Evolutionary conservation across 2,797 vertebrate genomes (phyloP).

Genomic region (Delichon dasypus): DNA sequence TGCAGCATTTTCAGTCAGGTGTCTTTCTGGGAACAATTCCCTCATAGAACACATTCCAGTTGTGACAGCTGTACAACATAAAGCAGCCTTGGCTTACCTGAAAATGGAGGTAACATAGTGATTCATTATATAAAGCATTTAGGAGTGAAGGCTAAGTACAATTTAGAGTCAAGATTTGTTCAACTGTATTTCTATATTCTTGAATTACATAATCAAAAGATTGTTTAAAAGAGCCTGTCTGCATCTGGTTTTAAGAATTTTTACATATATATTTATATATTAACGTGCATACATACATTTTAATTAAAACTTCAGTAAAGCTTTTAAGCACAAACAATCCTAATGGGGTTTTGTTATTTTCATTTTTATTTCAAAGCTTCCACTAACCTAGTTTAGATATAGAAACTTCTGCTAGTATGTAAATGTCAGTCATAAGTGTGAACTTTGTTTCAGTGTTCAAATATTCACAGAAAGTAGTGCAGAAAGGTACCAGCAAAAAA

Average conservation of each 20-base stretch:
- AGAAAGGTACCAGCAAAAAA: background rate
- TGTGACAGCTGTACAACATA: background rate
- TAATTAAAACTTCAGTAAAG: background rate
- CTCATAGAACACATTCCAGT: background rate
- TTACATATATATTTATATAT: background rate
- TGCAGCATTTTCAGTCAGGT: background rate
- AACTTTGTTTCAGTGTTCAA: background rate
- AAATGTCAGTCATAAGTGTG: background rate
- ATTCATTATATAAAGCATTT: background rate
- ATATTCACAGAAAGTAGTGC: background rate
- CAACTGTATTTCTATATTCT: background rate
- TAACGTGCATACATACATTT: background rate
- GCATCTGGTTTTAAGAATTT: background rate
- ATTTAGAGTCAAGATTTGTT: background rate
- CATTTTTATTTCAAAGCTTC: conserved; percentile 2
- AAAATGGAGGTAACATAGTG: background rate
- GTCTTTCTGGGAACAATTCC: background rate
- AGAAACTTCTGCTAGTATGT: background rate
- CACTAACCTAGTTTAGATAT: background rate
- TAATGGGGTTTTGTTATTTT: background rate
- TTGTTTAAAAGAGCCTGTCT: background rate
- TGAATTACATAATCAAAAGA: background rate
- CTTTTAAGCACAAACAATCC: background rate
- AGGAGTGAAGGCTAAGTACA: background rate
- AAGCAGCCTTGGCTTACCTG: background rate